These are phyloP conservation scores for Parthenolecanium corni DNA, from an alignment of 2,888 invertebrate species.

Conservation along the genomic window DNA sequence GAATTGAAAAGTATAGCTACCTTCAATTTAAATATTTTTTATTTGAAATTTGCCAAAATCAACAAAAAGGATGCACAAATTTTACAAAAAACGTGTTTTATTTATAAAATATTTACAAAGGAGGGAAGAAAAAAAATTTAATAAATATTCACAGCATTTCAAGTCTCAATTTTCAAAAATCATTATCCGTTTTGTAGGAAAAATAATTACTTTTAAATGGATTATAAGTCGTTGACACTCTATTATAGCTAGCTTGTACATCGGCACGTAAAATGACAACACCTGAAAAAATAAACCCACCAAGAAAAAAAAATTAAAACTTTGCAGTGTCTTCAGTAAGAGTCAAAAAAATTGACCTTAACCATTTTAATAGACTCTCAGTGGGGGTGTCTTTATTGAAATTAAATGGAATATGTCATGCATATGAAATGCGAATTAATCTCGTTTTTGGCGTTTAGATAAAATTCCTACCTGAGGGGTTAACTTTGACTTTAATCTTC, in stretches of 20 bases:
- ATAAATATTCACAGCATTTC: slow-evolving; percentile 26
- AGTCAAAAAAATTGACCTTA: no score
- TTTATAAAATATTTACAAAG: slow-evolving; percentile 6
- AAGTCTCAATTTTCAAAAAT: slow-evolving; percentile 25
- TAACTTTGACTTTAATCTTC: slow-evolving; percentile 85
- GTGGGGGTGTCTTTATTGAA: not conserved
- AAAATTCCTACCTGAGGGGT: slow-evolving; percentile 64
- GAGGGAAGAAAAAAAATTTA: not conserved
- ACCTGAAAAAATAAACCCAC: slow-evolving; percentile 40
- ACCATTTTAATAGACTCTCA: not conserved
- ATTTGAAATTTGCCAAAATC: no score
- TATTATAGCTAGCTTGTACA: slow-evolving; percentile 46
- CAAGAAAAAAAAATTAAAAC: no score
- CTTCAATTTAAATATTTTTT: no score
- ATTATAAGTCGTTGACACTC: slow-evolving; percentile 40
- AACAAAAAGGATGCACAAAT: not conserved
- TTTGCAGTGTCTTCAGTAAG: no score
- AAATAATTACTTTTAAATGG: slow-evolving; percentile 37
- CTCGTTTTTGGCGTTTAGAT: slow-evolving; percentile 23
- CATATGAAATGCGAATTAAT: not conserved
- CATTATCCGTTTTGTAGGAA: slow-evolving; percentile 30
- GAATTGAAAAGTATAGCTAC: no score
- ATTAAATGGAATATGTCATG: not conserved
- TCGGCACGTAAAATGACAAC: slow-evolving; percentile 74
- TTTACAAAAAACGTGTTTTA: slow-evolving; percentile 1